These are phyloP conservation scores for Hydra vulgaris DNA, from an alignment of 30 jellyfish, hydroid and myxozoan genomes.

Conservation along the genomic window DNA sequence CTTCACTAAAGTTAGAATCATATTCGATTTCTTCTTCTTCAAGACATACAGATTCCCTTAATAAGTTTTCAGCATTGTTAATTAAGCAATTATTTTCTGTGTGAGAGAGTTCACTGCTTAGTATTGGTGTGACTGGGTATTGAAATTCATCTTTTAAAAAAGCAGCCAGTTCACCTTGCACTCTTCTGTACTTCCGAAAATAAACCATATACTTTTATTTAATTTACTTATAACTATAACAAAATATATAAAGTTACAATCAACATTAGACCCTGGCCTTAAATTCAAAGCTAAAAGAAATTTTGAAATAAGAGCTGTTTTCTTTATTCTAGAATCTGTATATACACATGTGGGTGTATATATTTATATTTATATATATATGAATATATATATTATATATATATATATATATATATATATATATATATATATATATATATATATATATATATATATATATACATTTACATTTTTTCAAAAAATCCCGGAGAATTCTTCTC, in stretches of 20 bases:
- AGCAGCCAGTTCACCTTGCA: not conserved
- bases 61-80: not conserved
- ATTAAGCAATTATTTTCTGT: not conserved
- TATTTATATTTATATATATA: too few species aligned
- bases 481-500: too few species aligned
- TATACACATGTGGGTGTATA: too few species aligned
- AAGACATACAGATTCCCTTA: not conserved
- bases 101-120: not conserved
- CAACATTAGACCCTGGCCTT: not conserved
- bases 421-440: too few species aligned
- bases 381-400: too few species aligned
- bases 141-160: not conserved
- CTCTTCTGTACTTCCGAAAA: not conserved
- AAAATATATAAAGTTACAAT: not conserved
- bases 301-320: not conserved
- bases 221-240: not conserved
- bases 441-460: too few species aligned
- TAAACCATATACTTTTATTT: too few species aligned
- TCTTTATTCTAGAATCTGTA: not conserved
- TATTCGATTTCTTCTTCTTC: not conserved
- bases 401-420: too few species aligned
- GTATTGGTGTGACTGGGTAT: not conserved
- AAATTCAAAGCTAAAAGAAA: not conserved
- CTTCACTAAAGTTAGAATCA: not conserved
- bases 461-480: too few species aligned